Evolutionary conservation across 2,888 invertebrate genomes (phyloP).

Genomic region (Selenia dentaria): DNA sequence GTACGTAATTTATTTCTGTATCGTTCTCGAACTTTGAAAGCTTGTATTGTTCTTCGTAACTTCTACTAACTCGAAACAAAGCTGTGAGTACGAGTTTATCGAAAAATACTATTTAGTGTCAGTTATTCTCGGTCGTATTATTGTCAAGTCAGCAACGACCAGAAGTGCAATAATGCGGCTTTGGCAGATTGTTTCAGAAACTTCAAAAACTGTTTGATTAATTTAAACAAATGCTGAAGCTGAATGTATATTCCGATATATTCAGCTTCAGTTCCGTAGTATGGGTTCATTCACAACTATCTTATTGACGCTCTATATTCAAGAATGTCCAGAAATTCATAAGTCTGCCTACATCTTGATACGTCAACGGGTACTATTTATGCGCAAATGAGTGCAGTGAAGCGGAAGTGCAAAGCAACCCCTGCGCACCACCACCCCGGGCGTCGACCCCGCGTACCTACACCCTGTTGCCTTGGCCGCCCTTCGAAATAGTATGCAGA

Average conservation of each 20-base stretch:
- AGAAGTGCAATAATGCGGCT: too few relatives aligned
- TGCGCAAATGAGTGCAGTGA: slow-evolving; percentile 81
- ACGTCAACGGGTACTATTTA: slow-evolving; percentile 66
- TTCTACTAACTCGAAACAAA: not conserved
- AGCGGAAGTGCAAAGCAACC: slow-evolving; percentile 79
- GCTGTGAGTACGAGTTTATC: not conserved
- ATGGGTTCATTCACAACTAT: too few relatives aligned
- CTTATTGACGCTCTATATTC: too few relatives aligned
- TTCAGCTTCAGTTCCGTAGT: too few relatives aligned
- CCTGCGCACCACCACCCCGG: slow-evolving; percentile 59
- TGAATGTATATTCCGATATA: too few relatives aligned
- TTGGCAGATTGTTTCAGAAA: too few relatives aligned
- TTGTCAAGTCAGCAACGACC: too few relatives aligned
- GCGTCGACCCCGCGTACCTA: slow-evolving; percentile 69
- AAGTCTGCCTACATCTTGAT: slow-evolving; percentile 65
- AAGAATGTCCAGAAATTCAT: slow-evolving; percentile 19
- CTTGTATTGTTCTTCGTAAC: slow-evolving; percentile 16
- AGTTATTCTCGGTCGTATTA: too few relatives aligned
- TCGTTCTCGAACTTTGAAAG: slow-evolving; percentile 20
- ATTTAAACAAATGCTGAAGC: too few relatives aligned
- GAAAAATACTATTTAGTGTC: slow-evolving; percentile 1
- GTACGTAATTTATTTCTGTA: slow-evolving; percentile 38
- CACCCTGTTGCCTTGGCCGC: slow-evolving; percentile 40
- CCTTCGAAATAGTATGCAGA: slow-evolving; percentile 23
- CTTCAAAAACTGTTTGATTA: too few relatives aligned